Percentiles rank a stretch among this genome's conserved stretches.
These are phyloP conservation scores for Rhadinocentrus ornatus DNA, from an alignment of 2,797 vertebrate species.

Conservation along the genomic window DNA sequence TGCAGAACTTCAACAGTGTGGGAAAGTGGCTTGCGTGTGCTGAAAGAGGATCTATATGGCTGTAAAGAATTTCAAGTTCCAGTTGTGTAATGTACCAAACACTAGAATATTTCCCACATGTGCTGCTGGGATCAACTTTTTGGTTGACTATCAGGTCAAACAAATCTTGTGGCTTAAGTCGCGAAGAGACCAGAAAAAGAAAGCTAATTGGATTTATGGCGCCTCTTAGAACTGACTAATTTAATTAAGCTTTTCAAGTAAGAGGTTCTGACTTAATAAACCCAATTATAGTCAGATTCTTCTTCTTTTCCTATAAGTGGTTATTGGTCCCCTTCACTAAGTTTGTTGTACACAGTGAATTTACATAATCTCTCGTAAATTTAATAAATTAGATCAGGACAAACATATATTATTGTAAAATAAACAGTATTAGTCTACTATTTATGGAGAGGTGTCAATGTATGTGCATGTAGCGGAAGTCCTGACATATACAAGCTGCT, in stretches of 20 bases:
- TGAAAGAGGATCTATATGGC: neutral
- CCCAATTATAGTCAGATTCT: neutral
- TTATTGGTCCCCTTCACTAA: neutral
- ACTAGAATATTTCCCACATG: neutral
- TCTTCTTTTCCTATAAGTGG: constrained; percentile 3
- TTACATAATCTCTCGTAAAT: neutral
- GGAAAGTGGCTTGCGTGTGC: constrained; percentile 5
- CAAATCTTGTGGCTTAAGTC: neutral
- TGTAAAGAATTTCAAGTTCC: neutral
- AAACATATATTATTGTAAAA: neutral
- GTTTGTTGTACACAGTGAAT: neutral
- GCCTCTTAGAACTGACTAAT: constrained; percentile 15
- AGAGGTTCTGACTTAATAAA: constrained; percentile 12
- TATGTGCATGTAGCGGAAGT: neutral
- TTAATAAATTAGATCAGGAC: constrained; percentile 3
- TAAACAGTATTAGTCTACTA: neutral
- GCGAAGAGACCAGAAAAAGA: neutral
- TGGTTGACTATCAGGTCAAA: constrained; percentile 1
- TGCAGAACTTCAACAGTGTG: neutral
- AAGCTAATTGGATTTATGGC: constrained; percentile 2
- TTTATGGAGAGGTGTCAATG: neutral
- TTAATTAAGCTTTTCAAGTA: constrained; percentile 14
- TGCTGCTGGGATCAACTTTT: neutral
- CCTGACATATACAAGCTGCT: constrained; percentile 1
- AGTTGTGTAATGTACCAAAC: neutral